These are phyloP conservation scores for Neoascia interrupta DNA, from an alignment of 2,888 invertebrate species.

Conservation along the genomic window DNA sequence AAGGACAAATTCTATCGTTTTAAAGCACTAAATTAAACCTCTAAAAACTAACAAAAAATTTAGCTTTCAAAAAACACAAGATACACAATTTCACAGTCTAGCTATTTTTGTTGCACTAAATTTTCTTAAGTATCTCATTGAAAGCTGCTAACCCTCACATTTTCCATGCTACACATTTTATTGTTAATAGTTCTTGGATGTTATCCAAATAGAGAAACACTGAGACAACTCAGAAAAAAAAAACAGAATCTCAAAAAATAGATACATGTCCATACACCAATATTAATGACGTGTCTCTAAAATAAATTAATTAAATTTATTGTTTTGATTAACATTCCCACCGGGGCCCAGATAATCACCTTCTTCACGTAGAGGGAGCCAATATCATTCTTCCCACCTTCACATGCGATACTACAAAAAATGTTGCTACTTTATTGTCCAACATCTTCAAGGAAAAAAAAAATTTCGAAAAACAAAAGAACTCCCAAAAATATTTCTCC, in stretches of 20 bases:
- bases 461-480: constrained; percentile 14
- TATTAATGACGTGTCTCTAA: constrained; percentile 29
- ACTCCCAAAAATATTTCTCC: constrained; percentile 13
- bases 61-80: neutral
- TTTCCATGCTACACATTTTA: constrained; percentile 21
- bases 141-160: constrained; percentile 47
- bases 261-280: neutral
- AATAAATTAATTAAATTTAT: constrained; percentile 60
- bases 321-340: constrained; percentile 47
- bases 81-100: no score
- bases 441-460: constrained; percentile 20
- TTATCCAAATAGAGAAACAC: constrained; percentile 21
- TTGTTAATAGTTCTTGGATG: constrained; percentile 31
- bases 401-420: constrained; percentile 25
- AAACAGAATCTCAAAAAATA: no score
- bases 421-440: constrained; percentile 51
- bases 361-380: constrained; percentile 6
- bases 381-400: constrained; percentile 44
- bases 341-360: constrained; percentile 20
- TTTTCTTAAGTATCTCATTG: neutral
- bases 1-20: no score
- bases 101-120: no score
- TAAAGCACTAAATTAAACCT: no score
- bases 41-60: no score
- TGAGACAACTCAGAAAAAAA: neutral